A percentile compares a stretch with the other conserved stretches of the same genome.
Evolutionary conservation across 1,140 invertebrate species (phyloP).

Genomic region (Drosophila saltans): DNA sequence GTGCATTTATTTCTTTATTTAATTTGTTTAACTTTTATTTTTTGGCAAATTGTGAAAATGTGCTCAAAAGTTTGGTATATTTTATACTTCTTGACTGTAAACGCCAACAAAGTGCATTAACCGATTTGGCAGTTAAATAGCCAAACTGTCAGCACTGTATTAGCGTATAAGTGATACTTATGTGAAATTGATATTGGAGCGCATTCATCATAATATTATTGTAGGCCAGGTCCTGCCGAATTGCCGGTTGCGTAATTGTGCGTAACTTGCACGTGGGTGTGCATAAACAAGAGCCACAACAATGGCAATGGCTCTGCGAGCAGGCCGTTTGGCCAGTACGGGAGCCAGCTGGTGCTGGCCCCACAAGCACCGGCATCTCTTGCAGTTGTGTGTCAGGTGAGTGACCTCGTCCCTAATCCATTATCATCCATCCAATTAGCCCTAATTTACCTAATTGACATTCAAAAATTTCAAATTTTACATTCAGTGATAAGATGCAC

Average conservation of each 20-base stretch:
- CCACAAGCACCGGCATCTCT: slow-evolving; percentile 44
- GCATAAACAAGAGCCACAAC: neutral
- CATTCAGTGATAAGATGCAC: slow-evolving; percentile 30
- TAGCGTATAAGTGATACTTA: slow-evolving; percentile 7
- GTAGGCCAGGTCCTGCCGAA: slow-evolving; percentile 58
- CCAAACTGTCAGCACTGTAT: neutral
- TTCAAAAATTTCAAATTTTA: slow-evolving; percentile 53
- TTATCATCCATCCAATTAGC: neutral
- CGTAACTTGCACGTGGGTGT: slow-evolving; percentile 12
- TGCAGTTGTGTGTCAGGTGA: slow-evolving; percentile 38
- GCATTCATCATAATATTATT: slow-evolving; percentile 27
- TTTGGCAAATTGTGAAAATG: neutral
- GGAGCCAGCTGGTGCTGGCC: slow-evolving; percentile 37
- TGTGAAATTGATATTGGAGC: slow-evolving; percentile 31
- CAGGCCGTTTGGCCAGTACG: slow-evolving; percentile 26
- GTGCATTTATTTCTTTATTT: neutral
- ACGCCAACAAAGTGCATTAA: too few species aligned
- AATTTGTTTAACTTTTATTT: neutral
- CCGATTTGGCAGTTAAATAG: neutral
- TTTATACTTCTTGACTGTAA: neutral
- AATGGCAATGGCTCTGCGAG: slow-evolving; percentile 62
- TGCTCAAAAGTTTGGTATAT: neutral
- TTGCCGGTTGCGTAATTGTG: slow-evolving; percentile 68
- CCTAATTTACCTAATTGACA: slow-evolving; percentile 27
- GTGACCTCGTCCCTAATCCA: slow-evolving; percentile 27